Base-by-base conservation (phyloP, 35 echinoderm and acorn worm genomes). In the Patiria miniata region DNA sequence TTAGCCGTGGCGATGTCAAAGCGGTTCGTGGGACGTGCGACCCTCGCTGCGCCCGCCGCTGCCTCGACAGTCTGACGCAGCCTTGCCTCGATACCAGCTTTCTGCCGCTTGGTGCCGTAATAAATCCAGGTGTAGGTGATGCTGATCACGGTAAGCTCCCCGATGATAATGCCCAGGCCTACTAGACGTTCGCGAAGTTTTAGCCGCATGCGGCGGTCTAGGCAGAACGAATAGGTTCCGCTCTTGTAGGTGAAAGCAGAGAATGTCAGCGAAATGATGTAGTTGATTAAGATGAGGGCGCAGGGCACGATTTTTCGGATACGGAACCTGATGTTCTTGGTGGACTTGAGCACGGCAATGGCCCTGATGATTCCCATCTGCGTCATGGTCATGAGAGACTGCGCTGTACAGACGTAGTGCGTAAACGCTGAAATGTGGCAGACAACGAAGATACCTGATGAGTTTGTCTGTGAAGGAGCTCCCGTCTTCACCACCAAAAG, bases 361-460 rank as follows among this genome's bases (percentile, higher is more conserved):
- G 34, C 61, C 14, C 61, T 17, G 34, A 69, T 69, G 61, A 69
- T 69, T 21, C 61, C 61, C 61, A 69, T 69, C 34, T 69, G 61
- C 28, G 7, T 69, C 61, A 69, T 69, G 5, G 61, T 69, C 61
- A 69, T 2, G 61, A 69, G 61, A 12, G 61, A 69, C 61, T 69
- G 61, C 15, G 28, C 0, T 12, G 61, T 69, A 23, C 61, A 69
- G 6, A 69, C 61, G 61, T 69, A 69, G 26, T 69, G 61, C 22
- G 61, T 69, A 23, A 69, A 69, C 34, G 61, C 61, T 23, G 61
- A 69, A 29, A 69, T 69, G 61, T 69, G 61, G 34, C 61, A 69
- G 10, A 69, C 61, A 15, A 69, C 61, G 19, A 34, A 14, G 61
- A 69, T 69, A 12, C 61, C 61, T 32, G 29, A 22, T 6, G 19